phyloP scores from a whole-genome alignment of 2,888 invertebrate species.

The Scaptomyza caliginosa region DNA sequence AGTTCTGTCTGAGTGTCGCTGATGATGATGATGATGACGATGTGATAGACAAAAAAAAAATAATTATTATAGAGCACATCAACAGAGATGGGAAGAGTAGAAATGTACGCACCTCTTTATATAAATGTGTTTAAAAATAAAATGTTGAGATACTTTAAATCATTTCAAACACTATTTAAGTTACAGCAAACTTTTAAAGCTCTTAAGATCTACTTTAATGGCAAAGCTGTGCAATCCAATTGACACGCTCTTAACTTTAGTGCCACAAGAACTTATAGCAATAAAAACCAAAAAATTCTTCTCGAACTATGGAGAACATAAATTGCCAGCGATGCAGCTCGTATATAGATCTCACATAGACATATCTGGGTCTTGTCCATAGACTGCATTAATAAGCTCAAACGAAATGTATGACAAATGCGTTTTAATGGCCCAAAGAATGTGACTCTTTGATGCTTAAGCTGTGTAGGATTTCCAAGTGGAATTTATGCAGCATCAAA shows the following conservation, averaged over 20 bases:
- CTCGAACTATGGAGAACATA: slow-evolving; percentile 42
- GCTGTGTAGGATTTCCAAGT: slow-evolving; percentile 40
- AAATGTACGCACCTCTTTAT: neutral
- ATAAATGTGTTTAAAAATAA: neutral
- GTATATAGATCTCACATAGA: slow-evolving; percentile 17
- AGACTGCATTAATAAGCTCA: slow-evolving; percentile 44
- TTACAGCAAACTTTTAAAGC: too few species aligned
- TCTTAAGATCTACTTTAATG: slow-evolving; percentile 1
- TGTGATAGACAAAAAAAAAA: slow-evolving; percentile 14
- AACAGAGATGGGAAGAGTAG: slow-evolving; percentile 4
- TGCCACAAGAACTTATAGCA: slow-evolving; percentile 15
- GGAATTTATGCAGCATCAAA: slow-evolving; percentile 32
- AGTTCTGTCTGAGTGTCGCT: slow-evolving; percentile 27
- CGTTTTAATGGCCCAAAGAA: slow-evolving; percentile 50
- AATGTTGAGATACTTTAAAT: neutral
- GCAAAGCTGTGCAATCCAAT: slow-evolving; percentile 6
- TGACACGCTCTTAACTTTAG: slow-evolving; percentile 31
- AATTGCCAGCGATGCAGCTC: slow-evolving; percentile 58
- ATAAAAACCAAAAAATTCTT: slow-evolving; percentile 21
- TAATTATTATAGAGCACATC: slow-evolving; percentile 35
- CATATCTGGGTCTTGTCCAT: slow-evolving; percentile 53
- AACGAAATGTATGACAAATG: slow-evolving; percentile 66
- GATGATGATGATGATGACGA: slow-evolving; percentile 15
- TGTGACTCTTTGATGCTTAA: slow-evolving; percentile 47
- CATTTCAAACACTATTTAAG: slow-evolving; percentile 3